These are phyloP conservation scores for Epinephelus lanceolatus DNA, from an alignment of 2,113 vertebrate genomes.

Conservation along the genomic window DNA sequence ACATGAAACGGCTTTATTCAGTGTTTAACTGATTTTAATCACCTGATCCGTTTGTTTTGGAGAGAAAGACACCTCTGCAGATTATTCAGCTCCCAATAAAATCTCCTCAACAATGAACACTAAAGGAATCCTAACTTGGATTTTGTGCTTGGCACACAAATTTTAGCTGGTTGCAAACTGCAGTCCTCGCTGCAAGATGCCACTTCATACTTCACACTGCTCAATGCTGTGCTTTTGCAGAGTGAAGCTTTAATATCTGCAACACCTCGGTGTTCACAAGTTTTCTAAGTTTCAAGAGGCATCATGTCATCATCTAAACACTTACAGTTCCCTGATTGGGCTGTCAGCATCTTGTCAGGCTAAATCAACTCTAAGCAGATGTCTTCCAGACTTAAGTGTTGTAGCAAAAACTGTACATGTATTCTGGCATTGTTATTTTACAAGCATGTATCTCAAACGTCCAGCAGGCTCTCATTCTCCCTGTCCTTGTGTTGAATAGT, in stretches of 20 bases:
- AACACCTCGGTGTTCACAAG: background rate
- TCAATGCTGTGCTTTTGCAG: background rate
- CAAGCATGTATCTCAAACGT: background rate
- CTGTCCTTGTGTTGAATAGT: background rate
- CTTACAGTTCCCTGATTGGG: background rate
- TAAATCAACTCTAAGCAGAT: background rate
- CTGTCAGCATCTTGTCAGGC: conserved; percentile 16
- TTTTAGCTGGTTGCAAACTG: no score
- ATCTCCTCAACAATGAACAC: no score
- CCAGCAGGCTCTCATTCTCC: background rate
- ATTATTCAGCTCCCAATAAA: no score
- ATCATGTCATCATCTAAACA: background rate
- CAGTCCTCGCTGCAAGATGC: no score
- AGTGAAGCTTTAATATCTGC: background rate
- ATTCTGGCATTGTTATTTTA: conserved; percentile 9
- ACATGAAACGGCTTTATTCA: no score
- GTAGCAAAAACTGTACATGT: background rate
- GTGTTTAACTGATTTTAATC: no score
- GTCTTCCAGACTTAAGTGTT: background rate
- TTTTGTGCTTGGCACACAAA: no score
- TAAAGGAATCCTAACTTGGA: no score
- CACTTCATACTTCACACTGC: no score
- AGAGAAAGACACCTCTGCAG: no score
- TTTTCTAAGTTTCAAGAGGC: background rate
- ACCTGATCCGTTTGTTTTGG: no score